Evolutionary conservation across 2,888 invertebrate species (phyloP).

Genomic region (Imbricaverruca yamaguchii): DNA sequence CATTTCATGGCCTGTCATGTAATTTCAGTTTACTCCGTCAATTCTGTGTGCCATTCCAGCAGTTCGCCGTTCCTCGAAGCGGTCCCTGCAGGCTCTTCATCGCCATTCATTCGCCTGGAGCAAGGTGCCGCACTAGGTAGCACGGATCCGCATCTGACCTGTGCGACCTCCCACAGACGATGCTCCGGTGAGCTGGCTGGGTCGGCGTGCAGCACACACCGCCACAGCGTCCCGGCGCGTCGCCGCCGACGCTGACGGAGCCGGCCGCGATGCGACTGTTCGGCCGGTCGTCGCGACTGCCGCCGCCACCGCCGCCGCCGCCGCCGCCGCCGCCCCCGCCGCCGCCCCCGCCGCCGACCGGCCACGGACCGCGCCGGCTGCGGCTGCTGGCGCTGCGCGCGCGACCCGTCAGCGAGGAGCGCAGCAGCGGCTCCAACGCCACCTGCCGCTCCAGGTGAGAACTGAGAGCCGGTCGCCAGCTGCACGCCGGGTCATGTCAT

Average conservation of each 20-base stretch:
- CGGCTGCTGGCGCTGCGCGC: background rate
- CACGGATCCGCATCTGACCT: background rate
- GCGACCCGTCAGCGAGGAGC: background rate
- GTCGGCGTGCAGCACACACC: background rate
- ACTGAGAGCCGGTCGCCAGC: no score
- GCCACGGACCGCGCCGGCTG: background rate
- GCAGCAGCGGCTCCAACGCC: background rate
- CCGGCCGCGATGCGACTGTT: background rate
- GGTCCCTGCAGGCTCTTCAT: background rate
- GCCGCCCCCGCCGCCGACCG: conserved; percentile 3
- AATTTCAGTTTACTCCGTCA: no score
- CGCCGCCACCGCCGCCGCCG: background rate
- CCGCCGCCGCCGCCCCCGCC: no score
- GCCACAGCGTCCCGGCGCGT: background rate
- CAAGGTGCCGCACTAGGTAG: background rate
- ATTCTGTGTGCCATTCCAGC: no score
- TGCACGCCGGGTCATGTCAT: background rate
- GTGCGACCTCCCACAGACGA: background rate
- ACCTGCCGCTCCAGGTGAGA: conserved; percentile 5
- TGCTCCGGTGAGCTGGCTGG: background rate
- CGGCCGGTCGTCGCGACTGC: background rate
- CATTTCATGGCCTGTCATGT: no score
- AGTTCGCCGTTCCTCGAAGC: background rate
- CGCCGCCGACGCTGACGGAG: background rate
- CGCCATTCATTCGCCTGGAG: background rate